Evolutionary conservation across 2,797 vertebrate species (phyloP), one percentile per base, ranked within the genome.

Genomic region (Oreonectes daqikongensis): DNA sequence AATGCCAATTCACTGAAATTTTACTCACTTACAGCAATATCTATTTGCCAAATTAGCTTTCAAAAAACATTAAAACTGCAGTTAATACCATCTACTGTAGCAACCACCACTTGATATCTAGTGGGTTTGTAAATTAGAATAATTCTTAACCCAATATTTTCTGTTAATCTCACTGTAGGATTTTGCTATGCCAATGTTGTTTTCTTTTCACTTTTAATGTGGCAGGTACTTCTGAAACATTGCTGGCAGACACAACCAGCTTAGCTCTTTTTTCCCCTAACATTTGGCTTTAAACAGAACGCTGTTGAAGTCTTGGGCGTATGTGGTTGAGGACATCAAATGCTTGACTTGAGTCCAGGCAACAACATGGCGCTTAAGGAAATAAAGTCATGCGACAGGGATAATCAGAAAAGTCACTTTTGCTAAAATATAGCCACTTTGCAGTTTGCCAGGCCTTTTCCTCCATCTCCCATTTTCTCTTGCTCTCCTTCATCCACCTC

Each of bases 361-460:
- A 81, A 85, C 88, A 86, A 92, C 88, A 87, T 72, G 76, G 75
- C 68, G 28, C 86, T 90, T 82, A 85, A 86, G 89, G 89, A 92
- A 92, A 90, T 90, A 91, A 89, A 88, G 87, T 91, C 88, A 91
- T 85, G 68, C 69, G 61, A 83, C 72, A 1, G 44, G 80, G 82
- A 81, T 79, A 86, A 87, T 88, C 83, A 83, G 84, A 88, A 26
- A 83, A 89, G 86, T 87, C 81, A 80, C 82, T 84, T 75, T 81
- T 79, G 77, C 78, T 84, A 72, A 86, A 85, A 83, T 82, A 82
- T 78, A 75, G 48, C 72, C 65, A 69, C 75, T 72, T 79, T 71
- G 67, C 55, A 12, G 57, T 81, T 75, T 86, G 77, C 83, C 83
- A 86, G 81, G 61, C 75, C 28, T 65, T 77, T 68, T 26, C 60